Base-by-base conservation (phyloP, 1,140 invertebrate genomes). In the Philotrypesis tridentata region DNA sequence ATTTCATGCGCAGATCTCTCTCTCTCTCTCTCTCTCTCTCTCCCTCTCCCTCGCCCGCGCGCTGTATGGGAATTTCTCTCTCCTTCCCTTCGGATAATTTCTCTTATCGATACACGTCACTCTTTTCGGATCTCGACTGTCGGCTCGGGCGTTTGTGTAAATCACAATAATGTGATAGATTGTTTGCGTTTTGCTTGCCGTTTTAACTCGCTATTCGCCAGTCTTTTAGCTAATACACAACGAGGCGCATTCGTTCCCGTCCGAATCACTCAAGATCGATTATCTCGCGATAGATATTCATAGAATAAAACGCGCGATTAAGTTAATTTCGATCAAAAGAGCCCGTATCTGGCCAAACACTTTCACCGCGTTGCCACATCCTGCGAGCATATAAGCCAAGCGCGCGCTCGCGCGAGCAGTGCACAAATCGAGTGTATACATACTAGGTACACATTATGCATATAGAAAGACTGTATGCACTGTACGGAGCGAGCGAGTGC, bases 341-440 rank as follows among this genome's bases (percentile, higher is more conserved):
- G 83, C 83, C 85, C 71, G 85, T 86, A 85, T 74, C 85, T 85
- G 84, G 84, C 85, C 85, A 81, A 12, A 86, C 81, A 90, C 89
- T 91, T 90, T 90, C 90, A 90, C 89, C 87, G n/a, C 85, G 11
- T 89, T 89, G 84, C 88, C 85, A 89, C 89, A 89, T 86, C 77
- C 67, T 11, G 82, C 74, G 23, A 27, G 81, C 68, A 23, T 43
- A 73, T 23, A 43, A 40, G 67, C n/a, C n/a, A n/a, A n/a, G n/a
- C n/a, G n/a, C n/a, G n/a, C n/a, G n/a, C n/a, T n/a, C n/a, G n/a
- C 68, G 61, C 72, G 63, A 65, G 75, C 14, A 37, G 27, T 79
- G 8, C 21, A 11, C 21, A 61, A n/a, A 72, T 23, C 31, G 83
- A 86, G 79, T 86, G 84, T 83, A 73, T 82, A 71, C 83, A 84